A percentile compares a stretch with the other conserved stretches of the same genome.
Conservation (phyloP, 1,140 invertebrate genomes). For the Panulirus ornatus region DNA sequence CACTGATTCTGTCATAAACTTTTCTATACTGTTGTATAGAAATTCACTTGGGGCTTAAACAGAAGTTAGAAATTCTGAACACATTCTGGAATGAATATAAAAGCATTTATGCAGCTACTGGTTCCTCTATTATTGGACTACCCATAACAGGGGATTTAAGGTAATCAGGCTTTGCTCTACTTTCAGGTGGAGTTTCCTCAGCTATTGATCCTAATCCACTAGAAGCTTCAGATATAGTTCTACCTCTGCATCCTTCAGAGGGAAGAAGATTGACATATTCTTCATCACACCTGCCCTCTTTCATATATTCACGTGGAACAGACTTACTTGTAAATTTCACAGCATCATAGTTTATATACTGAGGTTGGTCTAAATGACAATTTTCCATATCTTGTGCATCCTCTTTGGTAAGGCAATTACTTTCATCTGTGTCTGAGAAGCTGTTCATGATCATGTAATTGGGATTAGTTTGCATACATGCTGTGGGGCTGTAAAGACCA, state of each 20-base stretch:
- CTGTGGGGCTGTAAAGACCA: conserved; percentile 57
- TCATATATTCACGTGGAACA: conserved; percentile 3
- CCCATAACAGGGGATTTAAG: conserved; percentile 1
- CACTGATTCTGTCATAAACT: no score
- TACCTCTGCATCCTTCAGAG: background rate
- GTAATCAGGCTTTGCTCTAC: background rate
- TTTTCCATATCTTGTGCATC: background rate
- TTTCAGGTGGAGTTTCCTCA: conserved; percentile 32
- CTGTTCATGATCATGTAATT: conserved; percentile 52
- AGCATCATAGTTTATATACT: background rate
- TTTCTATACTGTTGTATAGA: no score
- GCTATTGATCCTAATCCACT: conserved; percentile 55
- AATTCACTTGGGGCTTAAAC: no score
- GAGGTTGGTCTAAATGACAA: background rate
- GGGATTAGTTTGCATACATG: conserved; percentile 46
- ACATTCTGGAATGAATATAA: background rate
- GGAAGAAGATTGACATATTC: conserved; percentile 58
- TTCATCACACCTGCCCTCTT: background rate
- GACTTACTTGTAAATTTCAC: background rate
- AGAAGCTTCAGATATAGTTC: conserved; percentile 56
- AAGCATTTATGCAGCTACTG: conserved; percentile 21
- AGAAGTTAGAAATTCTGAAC: background rate
- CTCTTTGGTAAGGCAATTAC: conserved; percentile 36
- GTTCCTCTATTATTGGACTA: conserved; percentile 45
- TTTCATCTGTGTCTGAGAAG: conserved; percentile 38